Evolutionary conservation across 2,797 vertebrate species (phyloP).

Genomic region (Crenichthys baileyi): DNA sequence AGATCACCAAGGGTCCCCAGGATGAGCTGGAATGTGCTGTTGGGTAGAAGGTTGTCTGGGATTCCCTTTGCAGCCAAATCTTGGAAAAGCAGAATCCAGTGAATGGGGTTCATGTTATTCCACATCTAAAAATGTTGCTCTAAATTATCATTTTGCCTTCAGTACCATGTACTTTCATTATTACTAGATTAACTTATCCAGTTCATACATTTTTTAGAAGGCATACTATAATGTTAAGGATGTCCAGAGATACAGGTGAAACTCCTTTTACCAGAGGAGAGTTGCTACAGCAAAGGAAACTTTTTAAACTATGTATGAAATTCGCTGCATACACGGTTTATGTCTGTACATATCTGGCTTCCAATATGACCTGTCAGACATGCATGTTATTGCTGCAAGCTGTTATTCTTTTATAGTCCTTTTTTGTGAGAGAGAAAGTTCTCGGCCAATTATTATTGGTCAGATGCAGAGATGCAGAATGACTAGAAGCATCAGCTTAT

Average conservation of each 20-base stretch:
- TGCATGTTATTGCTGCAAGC: slow-evolving; percentile 80
- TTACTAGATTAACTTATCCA: background rate
- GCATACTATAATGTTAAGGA: background rate
- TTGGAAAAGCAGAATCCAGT: background rate
- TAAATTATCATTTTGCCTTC: background rate
- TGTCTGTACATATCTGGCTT: slow-evolving; percentile 69
- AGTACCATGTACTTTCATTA: background rate
- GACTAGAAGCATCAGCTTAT: slow-evolving; percentile 97
- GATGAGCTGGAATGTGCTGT: background rate
- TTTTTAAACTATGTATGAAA: slow-evolving; percentile 46
- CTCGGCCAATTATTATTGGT: slow-evolving; percentile 99
- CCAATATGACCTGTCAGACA: slow-evolving; percentile 79
- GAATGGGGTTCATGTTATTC: background rate
- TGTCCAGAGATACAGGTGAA: background rate
- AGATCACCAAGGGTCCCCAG: background rate
- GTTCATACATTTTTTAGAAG: background rate
- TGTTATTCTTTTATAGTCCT: slow-evolving; percentile 82
- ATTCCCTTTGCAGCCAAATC: background rate
- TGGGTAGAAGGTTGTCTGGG: background rate
- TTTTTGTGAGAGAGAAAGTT: slow-evolving; percentile 92
- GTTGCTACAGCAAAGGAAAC: slow-evolving; percentile 56
- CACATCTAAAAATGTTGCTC: background rate
- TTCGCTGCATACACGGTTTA: slow-evolving; percentile 41
- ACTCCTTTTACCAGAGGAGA: background rate
- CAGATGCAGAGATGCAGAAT: slow-evolving; percentile 99